Percentiles rank a stretch among this genome's conserved stretches.
Conservation (phyloP, 92 coral and sea anemone species). For the Meandrina meandrites region DNA sequence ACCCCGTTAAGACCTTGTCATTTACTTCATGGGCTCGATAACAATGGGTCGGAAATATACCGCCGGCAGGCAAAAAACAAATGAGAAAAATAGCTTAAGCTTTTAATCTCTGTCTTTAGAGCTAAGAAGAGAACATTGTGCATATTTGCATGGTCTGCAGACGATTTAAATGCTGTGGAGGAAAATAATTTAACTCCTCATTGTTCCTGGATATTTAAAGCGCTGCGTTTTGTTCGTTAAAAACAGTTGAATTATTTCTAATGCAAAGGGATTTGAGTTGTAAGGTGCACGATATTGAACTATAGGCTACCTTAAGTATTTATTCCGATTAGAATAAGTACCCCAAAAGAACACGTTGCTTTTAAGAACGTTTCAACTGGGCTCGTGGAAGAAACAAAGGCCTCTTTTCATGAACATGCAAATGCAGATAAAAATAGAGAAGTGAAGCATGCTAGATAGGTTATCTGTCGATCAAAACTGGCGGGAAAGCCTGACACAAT, state of each 20-base stretch:
- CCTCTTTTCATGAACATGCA: conserved; percentile 6
- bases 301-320: neutral
- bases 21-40: neutral
- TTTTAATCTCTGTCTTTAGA: neutral
- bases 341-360: neutral
- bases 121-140: neutral
- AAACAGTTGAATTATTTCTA: neutral
- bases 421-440: neutral
- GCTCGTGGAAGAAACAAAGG: neutral
- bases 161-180: neutral
- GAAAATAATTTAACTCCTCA: neutral
- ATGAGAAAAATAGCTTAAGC: neutral
- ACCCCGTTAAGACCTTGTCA: neutral
- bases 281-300: neutral
- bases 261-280: neutral
- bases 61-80: neutral
- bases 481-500: conserved; percentile 1
- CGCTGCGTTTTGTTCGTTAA: neutral
- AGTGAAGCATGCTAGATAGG: neutral
- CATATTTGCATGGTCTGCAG: neutral
- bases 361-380: neutral
- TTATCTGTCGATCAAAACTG: conserved; percentile 4
- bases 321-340: neutral
- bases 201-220: neutral
- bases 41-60: neutral